Evolutionary conservation across 2,113 vertebrate genomes (phyloP).

Genomic region (Columba livia): DNA sequence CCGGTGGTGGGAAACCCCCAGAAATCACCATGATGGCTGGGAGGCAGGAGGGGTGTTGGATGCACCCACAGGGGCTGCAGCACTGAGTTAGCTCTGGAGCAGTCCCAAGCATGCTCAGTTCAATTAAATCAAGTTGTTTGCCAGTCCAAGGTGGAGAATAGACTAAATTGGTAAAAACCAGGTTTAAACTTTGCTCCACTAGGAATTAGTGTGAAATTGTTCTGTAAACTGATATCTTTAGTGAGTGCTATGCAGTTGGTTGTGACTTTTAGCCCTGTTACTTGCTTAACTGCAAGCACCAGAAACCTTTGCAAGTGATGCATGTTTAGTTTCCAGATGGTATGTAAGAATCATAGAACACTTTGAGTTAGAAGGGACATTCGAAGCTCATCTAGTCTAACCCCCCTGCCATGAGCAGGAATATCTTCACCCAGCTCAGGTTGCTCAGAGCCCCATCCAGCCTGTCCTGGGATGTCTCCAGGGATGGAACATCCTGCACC

Average conservation of each 20-base stretch:
- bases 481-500: too few species aligned
- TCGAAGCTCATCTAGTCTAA: too few species aligned
- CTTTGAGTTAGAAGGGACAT: too few species aligned
- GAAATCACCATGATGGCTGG: neutral
- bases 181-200: neutral
- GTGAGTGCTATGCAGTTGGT: accelerated
- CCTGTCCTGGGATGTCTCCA: too few species aligned
- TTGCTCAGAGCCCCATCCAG: too few species aligned
- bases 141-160: neutral
- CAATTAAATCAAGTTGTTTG: neutral
- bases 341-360: too few species aligned
- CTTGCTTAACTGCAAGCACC: neutral
- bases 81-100: neutral
- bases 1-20: neutral
- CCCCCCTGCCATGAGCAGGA: too few species aligned
- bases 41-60: neutral
- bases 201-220: neutral
- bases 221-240: neutral
- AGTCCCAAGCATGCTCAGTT: neutral
- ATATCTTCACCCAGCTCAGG: too few species aligned
- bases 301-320: neutral
- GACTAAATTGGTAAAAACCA: neutral
- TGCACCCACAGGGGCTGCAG: neutral
- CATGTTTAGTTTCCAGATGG: neutral
- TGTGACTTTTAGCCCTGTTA: neutral